These are phyloP conservation scores for Petrocephalus microphthalmus DNA, from an alignment of 2,113 vertebrate genomes.

Conservation along the genomic window DNA sequence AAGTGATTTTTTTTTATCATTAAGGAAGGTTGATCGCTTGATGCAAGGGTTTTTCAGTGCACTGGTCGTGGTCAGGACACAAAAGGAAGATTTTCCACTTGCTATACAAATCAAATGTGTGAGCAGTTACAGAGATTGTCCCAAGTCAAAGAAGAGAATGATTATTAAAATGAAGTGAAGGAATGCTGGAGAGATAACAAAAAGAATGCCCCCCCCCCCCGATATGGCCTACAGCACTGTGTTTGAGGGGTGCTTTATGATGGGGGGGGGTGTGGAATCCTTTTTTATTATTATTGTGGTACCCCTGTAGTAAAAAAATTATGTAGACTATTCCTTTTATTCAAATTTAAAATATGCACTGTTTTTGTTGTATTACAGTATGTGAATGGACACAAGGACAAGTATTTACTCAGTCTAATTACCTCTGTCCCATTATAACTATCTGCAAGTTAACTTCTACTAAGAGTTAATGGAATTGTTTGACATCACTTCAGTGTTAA, in stretches of 20 bases:
- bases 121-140: slow-evolving; percentile 43
- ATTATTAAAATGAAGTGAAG: slow-evolving; percentile 55
- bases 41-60: not conserved
- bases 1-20: not conserved
- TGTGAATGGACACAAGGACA: not conserved
- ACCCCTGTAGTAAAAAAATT: slow-evolving; percentile 28
- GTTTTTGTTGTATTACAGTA: not conserved
- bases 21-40: not conserved
- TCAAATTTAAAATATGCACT: not conserved
- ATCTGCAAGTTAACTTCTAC: not conserved
- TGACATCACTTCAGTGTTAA: not conserved
- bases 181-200: slow-evolving; percentile 55
- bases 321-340: slow-evolving; percentile 28
- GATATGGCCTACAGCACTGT: slow-evolving; percentile 37
- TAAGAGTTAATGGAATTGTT: not conserved
- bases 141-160: slow-evolving; percentile 44
- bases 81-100: slow-evolving; percentile 52
- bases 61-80: slow-evolving; percentile 37
- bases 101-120: slow-evolving; percentile 59
- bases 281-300: slow-evolving; percentile 28
- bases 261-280: slow-evolving; percentile 43
- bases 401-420: not conserved
- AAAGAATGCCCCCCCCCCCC: slow-evolving; percentile 38
- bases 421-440: not conserved
- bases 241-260: slow-evolving; percentile 36